Base-by-base conservation (phyloP, 1,140 invertebrate genomes). In the Drosophila pruinosa region DNA sequence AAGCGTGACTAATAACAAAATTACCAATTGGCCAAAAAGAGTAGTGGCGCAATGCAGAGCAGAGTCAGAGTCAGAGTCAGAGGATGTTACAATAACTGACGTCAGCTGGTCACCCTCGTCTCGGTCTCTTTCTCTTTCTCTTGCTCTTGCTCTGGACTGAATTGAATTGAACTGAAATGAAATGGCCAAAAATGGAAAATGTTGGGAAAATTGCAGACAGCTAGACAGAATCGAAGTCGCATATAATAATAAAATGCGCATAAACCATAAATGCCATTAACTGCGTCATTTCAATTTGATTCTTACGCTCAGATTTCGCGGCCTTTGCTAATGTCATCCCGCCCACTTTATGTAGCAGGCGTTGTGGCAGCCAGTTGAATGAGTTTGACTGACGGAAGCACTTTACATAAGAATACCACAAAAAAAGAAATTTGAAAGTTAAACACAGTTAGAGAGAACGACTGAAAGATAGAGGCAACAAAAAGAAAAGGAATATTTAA, bases 1-100 rank as follows among this genome's bases (percentile, higher is more conserved):
- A 74, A 89, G 85, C 86, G 85, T 89, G 86, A 89, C 85, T 89
- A 89, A 89, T 89, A 85, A 73, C 73, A 68, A 77, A 89, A 89
- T 89, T 89, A 81, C 82, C 83, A 89, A 88, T 88, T 89, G 75
- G 82, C 75, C 78, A 82, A 88, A 78, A 77, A 65, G 78, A 81
- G 75, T 77, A 59, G 61, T 19, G 38, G 53, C 22, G 3, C 5
- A 67, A 26, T 14, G 48, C 5, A 26, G 15, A 41, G 28, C 43
- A 38, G 67, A 38, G 38, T 19, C 39, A 41, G 22, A 19, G 14
- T 36, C 48, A 39, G 47, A n/a, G n/a, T n/a, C n/a, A 17, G 43
- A 39, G 43, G 39, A 26, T 28, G 39, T 28, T 8, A 14, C 64
- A 53, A 31, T 31, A 21, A 45, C 21, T 61, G 52, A 62, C 68